Conservation (phyloP, 2,888 invertebrate genomes). For the Hemaris fuciformis region DNA sequence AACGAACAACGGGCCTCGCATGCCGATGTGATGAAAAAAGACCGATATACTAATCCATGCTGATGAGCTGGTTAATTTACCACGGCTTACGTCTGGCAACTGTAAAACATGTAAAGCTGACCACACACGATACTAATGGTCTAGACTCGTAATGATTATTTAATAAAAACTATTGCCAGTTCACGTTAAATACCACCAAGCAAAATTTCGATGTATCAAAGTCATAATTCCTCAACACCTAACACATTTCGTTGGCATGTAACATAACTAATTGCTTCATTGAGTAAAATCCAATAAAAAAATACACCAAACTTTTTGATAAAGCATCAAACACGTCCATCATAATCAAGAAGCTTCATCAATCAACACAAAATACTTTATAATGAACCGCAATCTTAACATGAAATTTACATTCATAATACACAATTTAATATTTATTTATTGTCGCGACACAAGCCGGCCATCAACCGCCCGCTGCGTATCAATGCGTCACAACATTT, state of each 20-base stretch:
- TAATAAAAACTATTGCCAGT: too few species aligned
- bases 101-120: background rate
- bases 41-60: conserved; percentile 9
- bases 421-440: conserved; percentile 9
- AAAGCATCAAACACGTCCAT: background rate
- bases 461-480: conserved; percentile 45
- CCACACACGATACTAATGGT: background rate
- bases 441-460: conserved; percentile 29
- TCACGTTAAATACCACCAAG: too few species aligned
- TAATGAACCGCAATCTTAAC: background rate
- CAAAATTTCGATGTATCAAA: too few species aligned
- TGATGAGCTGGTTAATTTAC: conserved; percentile 6
- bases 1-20: conserved; percentile 21
- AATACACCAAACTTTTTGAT: background rate
- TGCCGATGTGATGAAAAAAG: conserved; percentile 11
- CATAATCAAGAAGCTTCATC: background rate
- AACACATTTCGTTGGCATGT: background rate
- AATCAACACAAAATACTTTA: conserved; percentile 4
- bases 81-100: background rate
- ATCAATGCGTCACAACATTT: conserved; percentile 33
- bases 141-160: too few species aligned
- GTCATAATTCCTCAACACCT: background rate
- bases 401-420: conserved; percentile 1
- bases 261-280: background rate
- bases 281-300: background rate